These are phyloP conservation scores for Saguinus midas DNA, from an alignment of 2,113 vertebrate genomes.

Conservation along the genomic window DNA sequence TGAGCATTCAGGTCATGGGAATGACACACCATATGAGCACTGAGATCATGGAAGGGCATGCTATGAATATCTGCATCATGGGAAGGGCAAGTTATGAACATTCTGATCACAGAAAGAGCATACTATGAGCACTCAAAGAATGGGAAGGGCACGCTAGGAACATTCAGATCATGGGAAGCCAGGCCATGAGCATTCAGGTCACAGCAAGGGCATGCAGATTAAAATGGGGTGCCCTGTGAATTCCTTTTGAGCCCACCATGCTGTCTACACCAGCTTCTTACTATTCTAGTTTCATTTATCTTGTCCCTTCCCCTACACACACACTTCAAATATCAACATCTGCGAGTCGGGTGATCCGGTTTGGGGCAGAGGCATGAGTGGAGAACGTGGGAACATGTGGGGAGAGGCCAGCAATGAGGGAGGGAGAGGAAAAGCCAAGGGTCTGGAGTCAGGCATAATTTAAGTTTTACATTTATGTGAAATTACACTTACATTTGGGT, in stretches of 20 bases:
- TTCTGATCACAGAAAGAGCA: background rate
- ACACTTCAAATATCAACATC: background rate
- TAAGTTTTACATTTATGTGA: background rate
- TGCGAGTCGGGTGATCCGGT: background rate
- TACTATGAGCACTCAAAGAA: accelerated
- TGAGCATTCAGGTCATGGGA: too few relatives aligned
- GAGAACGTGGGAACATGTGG: background rate
- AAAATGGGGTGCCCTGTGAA: background rate
- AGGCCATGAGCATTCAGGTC: background rate
- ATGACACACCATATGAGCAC: background rate
- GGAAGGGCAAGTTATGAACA: too few relatives aligned
- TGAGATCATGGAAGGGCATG: too few relatives aligned
- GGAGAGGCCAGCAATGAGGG: background rate
- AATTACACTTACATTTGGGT: background rate
- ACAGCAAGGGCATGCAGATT: background rate
- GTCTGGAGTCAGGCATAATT: too few relatives aligned
- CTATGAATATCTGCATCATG: too few relatives aligned
- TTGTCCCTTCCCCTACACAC: too few relatives aligned
- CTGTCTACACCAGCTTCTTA: background rate
- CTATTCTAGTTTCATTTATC: background rate
- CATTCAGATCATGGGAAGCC: too few relatives aligned
- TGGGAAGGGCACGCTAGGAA: too few relatives aligned
- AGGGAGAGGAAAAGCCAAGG: background rate
- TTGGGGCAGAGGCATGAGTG: background rate
- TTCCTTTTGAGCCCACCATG: background rate